Conservation (phyloP, 2,797 vertebrate genomes). For the Coreius guichenoti region DNA sequence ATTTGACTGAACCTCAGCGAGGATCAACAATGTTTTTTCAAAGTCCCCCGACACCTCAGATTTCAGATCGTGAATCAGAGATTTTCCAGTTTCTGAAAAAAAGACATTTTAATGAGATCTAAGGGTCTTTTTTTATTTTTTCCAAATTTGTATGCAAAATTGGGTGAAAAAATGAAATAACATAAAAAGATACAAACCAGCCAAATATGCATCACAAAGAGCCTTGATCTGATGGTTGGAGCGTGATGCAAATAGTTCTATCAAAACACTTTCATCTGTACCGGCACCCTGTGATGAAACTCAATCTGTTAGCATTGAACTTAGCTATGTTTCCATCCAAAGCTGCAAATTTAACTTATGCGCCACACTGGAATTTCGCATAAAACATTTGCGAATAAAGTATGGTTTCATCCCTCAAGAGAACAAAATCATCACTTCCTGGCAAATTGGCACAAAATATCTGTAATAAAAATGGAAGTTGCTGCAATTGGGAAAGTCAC, state of each 20-base stretch:
- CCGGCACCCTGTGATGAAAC: slow-evolving; percentile 79
- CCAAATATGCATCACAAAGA: slow-evolving; percentile 81
- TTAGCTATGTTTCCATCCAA: not conserved
- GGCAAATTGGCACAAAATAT: not conserved
- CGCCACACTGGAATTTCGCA: not conserved
- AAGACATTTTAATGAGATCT: not conserved
- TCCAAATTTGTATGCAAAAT: too few relatives aligned
- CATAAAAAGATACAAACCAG: slow-evolving; percentile 71
- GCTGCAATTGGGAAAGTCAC: too few relatives aligned
- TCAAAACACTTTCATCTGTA: slow-evolving; percentile 83
- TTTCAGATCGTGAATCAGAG: slow-evolving; percentile 79
- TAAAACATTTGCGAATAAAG: too few relatives aligned
- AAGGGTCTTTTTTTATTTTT: too few relatives aligned
- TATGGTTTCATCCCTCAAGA: not conserved
- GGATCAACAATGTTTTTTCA: slow-evolving; percentile 80
- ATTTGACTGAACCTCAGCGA: slow-evolving; percentile 81
- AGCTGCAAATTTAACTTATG: not conserved
- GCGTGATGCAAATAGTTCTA: slow-evolving; percentile 88
- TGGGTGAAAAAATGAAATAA: not conserved
- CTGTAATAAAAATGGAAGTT: not conserved
- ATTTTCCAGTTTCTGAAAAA: slow-evolving; percentile 79
- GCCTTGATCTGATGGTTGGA: slow-evolving; percentile 84
- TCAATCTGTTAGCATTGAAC: slow-evolving; percentile 17
- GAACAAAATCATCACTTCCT: not conserved
- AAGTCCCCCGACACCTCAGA: slow-evolving; percentile 87